phyloP scores from a whole-genome alignment of 2,888 invertebrate genomes.

The Drosophila eohydei region DNA sequence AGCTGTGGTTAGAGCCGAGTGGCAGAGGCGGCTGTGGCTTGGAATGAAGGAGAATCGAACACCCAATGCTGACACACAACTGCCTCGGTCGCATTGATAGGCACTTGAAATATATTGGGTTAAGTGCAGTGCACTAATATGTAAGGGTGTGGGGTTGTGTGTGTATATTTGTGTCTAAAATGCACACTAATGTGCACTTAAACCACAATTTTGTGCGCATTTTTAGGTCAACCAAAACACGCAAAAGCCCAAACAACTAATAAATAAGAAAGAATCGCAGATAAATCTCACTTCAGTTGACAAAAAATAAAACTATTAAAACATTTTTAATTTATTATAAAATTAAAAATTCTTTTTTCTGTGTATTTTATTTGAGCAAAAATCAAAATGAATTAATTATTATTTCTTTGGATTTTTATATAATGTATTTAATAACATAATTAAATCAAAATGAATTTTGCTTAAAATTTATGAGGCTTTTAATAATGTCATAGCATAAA shows the following conservation, averaged over 20 bases:
- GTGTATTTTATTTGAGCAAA: not conserved
- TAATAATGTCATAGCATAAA: too few species aligned
- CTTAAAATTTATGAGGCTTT: too few species aligned
- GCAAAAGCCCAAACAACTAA: slow-evolving; percentile 8
- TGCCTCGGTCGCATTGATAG: slow-evolving; percentile 43
- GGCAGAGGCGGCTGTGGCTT: slow-evolving; percentile 2
- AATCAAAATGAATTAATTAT: too few species aligned
- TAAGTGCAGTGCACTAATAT: slow-evolving; percentile 60
- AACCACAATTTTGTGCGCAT: slow-evolving; percentile 21
- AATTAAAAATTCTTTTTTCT: not conserved
- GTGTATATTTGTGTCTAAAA: slow-evolving; percentile 11
- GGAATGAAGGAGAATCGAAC: not conserved
- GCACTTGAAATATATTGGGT: slow-evolving; percentile 62
- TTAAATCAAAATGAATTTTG: too few species aligned
- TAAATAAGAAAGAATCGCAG: not conserved
- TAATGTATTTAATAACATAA: too few species aligned
- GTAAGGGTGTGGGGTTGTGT: not conserved
- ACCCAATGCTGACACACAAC: slow-evolving; percentile 50
- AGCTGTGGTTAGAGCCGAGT: slow-evolving; percentile 35
- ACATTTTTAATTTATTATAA: not conserved
- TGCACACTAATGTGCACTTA: slow-evolving; percentile 33
- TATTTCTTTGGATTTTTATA: too few species aligned
- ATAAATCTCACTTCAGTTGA: not conserved
- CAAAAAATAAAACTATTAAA: not conserved
- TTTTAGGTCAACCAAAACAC: slow-evolving; percentile 34